Evolutionary conservation across 1,140 invertebrate genomes (phyloP).

Genomic region (Aphelenchoides fujianensis): DNA sequence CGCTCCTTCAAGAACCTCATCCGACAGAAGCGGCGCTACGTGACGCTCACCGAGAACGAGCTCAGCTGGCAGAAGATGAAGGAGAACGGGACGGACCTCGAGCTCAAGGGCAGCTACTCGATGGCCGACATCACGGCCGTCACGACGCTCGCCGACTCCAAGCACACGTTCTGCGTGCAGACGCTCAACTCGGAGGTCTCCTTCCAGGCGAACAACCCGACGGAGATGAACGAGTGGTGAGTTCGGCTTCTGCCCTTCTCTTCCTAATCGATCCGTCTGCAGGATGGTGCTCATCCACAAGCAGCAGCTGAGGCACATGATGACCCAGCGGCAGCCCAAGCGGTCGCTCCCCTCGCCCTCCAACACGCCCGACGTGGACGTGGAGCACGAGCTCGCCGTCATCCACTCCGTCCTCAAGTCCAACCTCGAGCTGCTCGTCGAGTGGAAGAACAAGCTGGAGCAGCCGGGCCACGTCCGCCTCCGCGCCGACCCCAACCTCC

Average conservation of each 20-base stretch:
- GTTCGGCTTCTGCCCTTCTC: no score
- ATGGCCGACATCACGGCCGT: slow-evolving; percentile 52
- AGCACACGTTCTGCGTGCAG: slow-evolving; percentile 46
- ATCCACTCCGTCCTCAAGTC: slow-evolving; percentile 40
- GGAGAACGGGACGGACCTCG: slow-evolving; percentile 30
- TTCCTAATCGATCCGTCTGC: slow-evolving; percentile 20
- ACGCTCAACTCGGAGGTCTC: slow-evolving; percentile 44
- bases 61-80: slow-evolving; percentile 53
- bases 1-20: slow-evolving; percentile 56
- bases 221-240: slow-evolving; percentile 57
- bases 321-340: slow-evolving; percentile 22
- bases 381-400: slow-evolving; percentile 47
- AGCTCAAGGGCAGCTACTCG: slow-evolving; percentile 46
- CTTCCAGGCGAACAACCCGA: slow-evolving; percentile 48
- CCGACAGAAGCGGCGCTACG: slow-evolving; percentile 52
- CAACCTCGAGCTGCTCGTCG: slow-evolving; percentile 34
- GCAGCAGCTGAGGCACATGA: slow-evolving; percentile 47
- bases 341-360: slow-evolving; percentile 6
- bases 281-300: slow-evolving; percentile 53
- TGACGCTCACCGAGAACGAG: slow-evolving; percentile 48
- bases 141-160: slow-evolving; percentile 41
- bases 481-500: not conserved
- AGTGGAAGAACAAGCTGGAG: slow-evolving; percentile 35
- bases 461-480: slow-evolving; percentile 21
- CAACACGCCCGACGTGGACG: slow-evolving; percentile 40